Base-by-base conservation (phyloP, 2,888 invertebrate species). In the Polia nebulosa region DNA sequence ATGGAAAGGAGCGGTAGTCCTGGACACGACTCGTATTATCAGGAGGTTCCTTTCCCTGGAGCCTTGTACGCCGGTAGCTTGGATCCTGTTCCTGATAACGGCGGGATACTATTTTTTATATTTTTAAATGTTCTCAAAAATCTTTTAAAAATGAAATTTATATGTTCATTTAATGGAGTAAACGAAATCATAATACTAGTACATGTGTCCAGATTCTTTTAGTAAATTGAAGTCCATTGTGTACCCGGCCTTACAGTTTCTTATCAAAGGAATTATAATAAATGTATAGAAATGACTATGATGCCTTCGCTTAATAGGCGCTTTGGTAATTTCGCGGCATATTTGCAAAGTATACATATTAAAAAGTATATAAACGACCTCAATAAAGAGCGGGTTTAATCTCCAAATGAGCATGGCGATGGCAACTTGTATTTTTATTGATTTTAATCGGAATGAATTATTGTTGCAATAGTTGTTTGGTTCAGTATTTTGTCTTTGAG, bases 321-420 rank as follows among this genome's bases (percentile, higher is more conserved):
- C 85, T 79, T 85, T 63, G 75, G 82, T 80, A 83, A 83, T 80
- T 78, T 74, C 63, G 80, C 79, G 59, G 75, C 73, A 67, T 68
- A 85, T 80, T 86, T 85, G 85, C 83, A 84, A 84, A 76, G 64
- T 78, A 78, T 66, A 73, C 53, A 61, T 81, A 87, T 86, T 81
- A 84, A 83, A 80, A 81, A 77, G 59, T 63, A 76, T 78, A 76
- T 71, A 76, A 79, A 82, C 61, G 76, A 78, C 62, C 51, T 57
- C 56, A 76, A 82, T 76, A 81, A 82, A 84, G 76, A 76, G 72
- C 81, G 34, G 65, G 77, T 84, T 80, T 69, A 68, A 77, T 77
- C 29, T 62, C 49, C 67, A 77, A 69, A 64, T 56, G 71, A 61
- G 63, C 41, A 41, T 61, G 32, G 61, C 22, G 58, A 58, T 56